phyloP scores from a whole-genome alignment of 53 echinoderm and acorn worm genomes.

The Holothuria leucospilota region DNA sequence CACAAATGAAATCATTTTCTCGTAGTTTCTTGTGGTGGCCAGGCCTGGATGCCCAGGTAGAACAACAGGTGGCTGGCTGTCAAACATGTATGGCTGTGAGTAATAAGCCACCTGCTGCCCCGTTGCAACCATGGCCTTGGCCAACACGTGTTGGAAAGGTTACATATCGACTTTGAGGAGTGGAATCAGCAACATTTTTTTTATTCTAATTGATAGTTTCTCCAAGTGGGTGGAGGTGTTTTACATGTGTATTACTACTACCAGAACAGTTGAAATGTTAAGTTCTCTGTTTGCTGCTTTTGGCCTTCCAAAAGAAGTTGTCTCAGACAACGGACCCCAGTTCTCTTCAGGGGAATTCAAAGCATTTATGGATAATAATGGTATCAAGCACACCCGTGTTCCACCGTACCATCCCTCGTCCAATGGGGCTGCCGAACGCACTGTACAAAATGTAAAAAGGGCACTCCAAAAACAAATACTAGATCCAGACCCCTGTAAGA shows the following conservation, averaged over 20 bases:
- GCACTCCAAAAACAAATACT: conserved; percentile 26
- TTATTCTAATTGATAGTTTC: conserved; percentile 21
- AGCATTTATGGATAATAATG: conserved; percentile 59
- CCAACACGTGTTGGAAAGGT: conserved; percentile 44
- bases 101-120: conserved; percentile 48
- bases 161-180: conserved; percentile 66
- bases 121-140: conserved; percentile 60
- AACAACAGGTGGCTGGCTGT: conserved; percentile 2
- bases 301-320: conserved; percentile 71
- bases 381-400: conserved; percentile 58
- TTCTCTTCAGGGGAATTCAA: conserved; percentile 59
- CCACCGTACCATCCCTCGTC: conserved; percentile 63
- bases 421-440: conserved; percentile 30
- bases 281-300: conserved; percentile 61
- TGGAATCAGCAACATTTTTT: conserved; percentile 33
- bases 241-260: conserved; percentile 7
- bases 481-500: conserved; percentile 22
- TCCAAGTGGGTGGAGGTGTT: conserved; percentile 58
- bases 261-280: conserved; percentile 49
- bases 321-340: conserved; percentile 71
- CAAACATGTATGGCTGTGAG: conserved; percentile 15
- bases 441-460: conserved; percentile 31
- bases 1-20: conserved; percentile 47
- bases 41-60: conserved; percentile 50
- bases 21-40: conserved; percentile 69